phyloP scores from a whole-genome alignment of 2,113 vertebrate genomes.

The Apteryx mantelli region DNA sequence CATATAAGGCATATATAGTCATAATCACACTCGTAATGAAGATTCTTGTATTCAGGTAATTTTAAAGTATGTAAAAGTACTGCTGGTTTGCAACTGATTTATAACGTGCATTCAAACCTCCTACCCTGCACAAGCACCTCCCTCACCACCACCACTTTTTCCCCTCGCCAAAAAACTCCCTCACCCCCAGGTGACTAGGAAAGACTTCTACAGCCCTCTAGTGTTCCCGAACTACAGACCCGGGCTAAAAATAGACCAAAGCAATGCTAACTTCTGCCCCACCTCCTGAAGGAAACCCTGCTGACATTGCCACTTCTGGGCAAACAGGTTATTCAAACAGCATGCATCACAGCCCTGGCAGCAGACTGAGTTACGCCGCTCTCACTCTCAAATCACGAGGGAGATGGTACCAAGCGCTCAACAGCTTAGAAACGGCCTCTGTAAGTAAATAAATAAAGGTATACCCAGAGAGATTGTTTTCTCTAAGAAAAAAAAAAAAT shows the following conservation, averaged over 20 bases:
- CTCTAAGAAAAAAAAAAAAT: not conserved
- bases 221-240: constrained; percentile 70
- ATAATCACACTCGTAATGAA: not conserved
- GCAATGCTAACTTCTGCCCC: not conserved
- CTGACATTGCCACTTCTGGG: not conserved
- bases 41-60: not conserved
- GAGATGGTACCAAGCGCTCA: not conserved
- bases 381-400: not conserved
- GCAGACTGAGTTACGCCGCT: not conserved
- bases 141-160: not conserved
- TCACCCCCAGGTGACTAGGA: constrained; percentile 14
- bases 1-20: not conserved
- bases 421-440: constrained; percentile 46
- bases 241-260: not conserved
- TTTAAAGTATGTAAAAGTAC: not conserved
- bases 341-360: not conserved
- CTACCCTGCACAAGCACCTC: not conserved
- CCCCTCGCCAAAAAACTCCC: not conserved
- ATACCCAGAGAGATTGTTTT: constrained; percentile 59
- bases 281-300: not conserved
- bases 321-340: not conserved
- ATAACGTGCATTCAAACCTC: not conserved
- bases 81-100: not conserved
- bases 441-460: not conserved
- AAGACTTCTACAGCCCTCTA: constrained; percentile 79